Evolutionary conservation across 2,888 invertebrate species (phyloP).

Genomic region (Gnatocerus cornutus): DNA sequence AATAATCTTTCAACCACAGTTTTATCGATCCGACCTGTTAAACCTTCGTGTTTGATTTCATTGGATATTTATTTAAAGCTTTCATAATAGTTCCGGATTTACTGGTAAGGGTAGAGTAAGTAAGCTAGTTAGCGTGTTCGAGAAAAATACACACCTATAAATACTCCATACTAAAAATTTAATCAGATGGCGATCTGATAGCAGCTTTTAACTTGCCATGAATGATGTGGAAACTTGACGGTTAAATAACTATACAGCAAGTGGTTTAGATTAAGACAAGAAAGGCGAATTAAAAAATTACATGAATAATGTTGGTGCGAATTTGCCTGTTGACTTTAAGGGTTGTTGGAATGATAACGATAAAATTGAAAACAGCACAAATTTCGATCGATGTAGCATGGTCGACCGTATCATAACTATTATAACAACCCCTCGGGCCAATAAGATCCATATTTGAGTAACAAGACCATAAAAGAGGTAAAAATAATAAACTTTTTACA

Average conservation of each 20-base stretch:
- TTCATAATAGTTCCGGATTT: slow-evolving; percentile 32
- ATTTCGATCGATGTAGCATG: too few species aligned
- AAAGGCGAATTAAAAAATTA: not conserved
- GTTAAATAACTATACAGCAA: not conserved
- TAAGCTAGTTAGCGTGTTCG: slow-evolving; percentile 25
- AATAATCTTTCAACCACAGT: slow-evolving; percentile 12
- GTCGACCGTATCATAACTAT: too few species aligned
- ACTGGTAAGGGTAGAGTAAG: slow-evolving; percentile 25
- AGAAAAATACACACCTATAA: slow-evolving; percentile 16
- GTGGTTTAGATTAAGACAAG: not conserved
- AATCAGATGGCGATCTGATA: slow-evolving; percentile 14
- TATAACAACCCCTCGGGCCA: too few species aligned
- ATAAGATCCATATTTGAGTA: too few species aligned
- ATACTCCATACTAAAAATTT: slow-evolving; percentile 7
- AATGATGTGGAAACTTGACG: not conserved
- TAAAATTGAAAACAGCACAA: too few species aligned
- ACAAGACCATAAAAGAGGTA: too few species aligned
- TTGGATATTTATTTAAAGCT: slow-evolving; percentile 37
- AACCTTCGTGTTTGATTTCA: slow-evolving; percentile 40
- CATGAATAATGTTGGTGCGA: too few species aligned
- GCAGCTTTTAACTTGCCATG: slow-evolving; percentile 3
- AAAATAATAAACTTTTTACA: too few species aligned
- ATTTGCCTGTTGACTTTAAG: too few species aligned
- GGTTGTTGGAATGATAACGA: too few species aligned
- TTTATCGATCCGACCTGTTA: slow-evolving; percentile 37